Percentiles rank a stretch among this genome's conserved stretches.
Evolutionary conservation across 2,888 invertebrate species (phyloP).

Genomic region (Lasioglossum lativentre): DNA sequence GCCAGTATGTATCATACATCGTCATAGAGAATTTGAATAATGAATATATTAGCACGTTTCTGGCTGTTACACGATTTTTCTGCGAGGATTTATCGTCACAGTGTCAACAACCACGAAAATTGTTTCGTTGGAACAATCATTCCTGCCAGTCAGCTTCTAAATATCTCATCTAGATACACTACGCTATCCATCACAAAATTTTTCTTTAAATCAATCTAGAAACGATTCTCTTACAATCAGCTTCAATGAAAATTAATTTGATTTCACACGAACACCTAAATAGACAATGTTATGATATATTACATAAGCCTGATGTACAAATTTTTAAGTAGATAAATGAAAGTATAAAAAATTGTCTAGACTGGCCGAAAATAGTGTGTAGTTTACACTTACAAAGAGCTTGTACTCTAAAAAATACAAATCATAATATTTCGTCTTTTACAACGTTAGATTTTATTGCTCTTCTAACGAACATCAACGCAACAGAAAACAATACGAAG

Average conservation of each 20-base stretch:
- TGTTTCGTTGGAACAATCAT: not conserved
- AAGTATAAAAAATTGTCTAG: not conserved
- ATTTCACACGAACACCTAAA: too few relatives aligned
- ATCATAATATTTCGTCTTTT: not conserved
- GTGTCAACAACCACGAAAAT: conserved; percentile 4
- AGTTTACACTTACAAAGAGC: too few relatives aligned
- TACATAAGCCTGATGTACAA: not conserved
- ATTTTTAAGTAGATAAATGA: not conserved
- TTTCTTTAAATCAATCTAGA: not conserved
- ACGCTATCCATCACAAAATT: not conserved
- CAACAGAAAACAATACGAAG: not conserved
- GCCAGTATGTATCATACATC: conserved; percentile 20
- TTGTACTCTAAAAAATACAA: not conserved
- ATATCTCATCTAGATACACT: not conserved
- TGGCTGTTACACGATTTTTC: conserved; percentile 42
- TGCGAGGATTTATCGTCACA: not conserved
- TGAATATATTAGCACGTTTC: conserved; percentile 59
- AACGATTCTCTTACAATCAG: not conserved
- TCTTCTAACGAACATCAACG: not conserved
- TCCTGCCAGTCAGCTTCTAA: not conserved
- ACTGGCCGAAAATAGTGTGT: not conserved
- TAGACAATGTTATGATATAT: too few relatives aligned
- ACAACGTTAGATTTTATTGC: not conserved
- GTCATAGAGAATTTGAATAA: conserved; percentile 51
- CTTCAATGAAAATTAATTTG: not conserved